A percentile compares a stretch with the other conserved stretches of the same genome.
Conservation (phyloP, 2,888 invertebrate species). For the Lapara coniferarum region DNA sequence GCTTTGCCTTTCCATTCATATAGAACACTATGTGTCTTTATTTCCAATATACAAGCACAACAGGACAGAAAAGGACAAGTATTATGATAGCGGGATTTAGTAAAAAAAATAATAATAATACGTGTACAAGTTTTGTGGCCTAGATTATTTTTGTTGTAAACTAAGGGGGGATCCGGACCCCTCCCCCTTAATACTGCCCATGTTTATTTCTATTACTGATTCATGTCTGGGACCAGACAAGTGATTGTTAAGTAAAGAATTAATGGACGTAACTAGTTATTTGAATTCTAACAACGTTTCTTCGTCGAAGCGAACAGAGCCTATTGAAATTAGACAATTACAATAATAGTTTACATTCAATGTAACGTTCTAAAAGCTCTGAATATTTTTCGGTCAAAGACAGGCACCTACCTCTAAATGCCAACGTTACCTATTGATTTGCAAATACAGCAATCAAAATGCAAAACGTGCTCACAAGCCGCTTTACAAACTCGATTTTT, state of each 20-base stretch:
- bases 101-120: too few relatives aligned
- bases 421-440: background rate
- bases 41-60: background rate
- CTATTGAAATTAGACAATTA: background rate
- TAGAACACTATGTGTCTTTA: conserved; percentile 30
- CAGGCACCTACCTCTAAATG: background rate
- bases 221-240: too few relatives aligned
- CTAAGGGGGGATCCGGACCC: too few relatives aligned
- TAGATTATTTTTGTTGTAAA: too few relatives aligned
- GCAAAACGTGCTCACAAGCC: background rate
- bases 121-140: too few relatives aligned
- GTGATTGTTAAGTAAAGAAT: too few relatives aligned
- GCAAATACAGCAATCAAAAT: conserved; percentile 4
- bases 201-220: background rate
- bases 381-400: background rate
- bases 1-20: conserved; percentile 42
- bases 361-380: background rate
- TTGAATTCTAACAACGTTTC: background rate
- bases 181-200: too few relatives aligned
- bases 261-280: background rate
- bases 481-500: background rate
- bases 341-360: conserved; percentile 1
- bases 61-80: background rate
- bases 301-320: background rate
- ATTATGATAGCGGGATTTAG: background rate